Base-by-base conservation (phyloP, 23 tunicate genomes). In the Styela plicata region DNA sequence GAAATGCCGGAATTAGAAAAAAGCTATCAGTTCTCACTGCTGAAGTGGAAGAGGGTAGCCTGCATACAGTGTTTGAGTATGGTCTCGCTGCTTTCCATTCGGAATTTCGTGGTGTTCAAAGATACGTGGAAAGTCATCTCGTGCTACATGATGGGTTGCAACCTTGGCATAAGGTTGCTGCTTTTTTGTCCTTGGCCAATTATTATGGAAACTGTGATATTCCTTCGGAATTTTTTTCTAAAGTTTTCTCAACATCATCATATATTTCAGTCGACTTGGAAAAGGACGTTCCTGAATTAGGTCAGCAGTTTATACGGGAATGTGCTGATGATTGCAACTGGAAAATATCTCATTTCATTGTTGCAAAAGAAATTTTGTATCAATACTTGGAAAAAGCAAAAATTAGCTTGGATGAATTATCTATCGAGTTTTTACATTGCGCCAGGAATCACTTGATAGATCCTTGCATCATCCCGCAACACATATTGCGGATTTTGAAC, bases 351-450 rank as follows among this genome's bases (percentile, higher is more conserved):
- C 86, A 88, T 73, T 23, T 83, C 61, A 61, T 70, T 21, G 87
- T 88, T 7, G 93, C 93, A 25, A 77, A 70, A 83, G 87, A 88
- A 83, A 79, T 88, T 34, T 74, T 88, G 24, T 80, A 88, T n/a
- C 86, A 83, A n/a, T 68, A 82, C 31, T 35, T 37, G 24, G 31
- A 27, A 16, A 23, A 22, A 1, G 44, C 18, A 33, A 33, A 28
- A 70, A 63, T 19, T 1, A 33, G 32, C 24, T 69, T 87, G 2
- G 26, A 67, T 66, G 71, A 31, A 26, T 64, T 88, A 2, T 87
- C 80, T 23, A 27, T 83, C 27, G 80, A 78, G 0, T 88, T 88
- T 36, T 64, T 87, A 35, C 22, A 5, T 13, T 73, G 52, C 74
- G 24, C 82, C 21, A 82, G 69, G 32, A 0, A 63, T 16, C 75